Conservation (phyloP, 2,888 invertebrate species). For the Pachliopta kotzebuea region DNA sequence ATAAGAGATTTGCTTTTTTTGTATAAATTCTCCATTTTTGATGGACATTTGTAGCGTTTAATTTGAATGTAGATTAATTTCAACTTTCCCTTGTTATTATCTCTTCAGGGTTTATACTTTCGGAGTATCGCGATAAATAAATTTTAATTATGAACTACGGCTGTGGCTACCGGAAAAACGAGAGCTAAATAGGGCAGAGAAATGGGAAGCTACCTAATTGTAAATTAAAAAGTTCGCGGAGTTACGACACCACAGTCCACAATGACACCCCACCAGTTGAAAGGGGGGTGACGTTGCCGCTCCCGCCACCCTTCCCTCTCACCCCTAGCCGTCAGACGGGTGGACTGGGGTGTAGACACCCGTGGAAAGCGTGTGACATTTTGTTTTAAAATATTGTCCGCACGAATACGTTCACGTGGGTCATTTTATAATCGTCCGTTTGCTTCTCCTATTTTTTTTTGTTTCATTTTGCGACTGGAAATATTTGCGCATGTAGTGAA, state of each 20-base stretch:
- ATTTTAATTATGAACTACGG: conserved; percentile 73
- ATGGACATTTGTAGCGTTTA: neutral
- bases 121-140: conserved; percentile 71
- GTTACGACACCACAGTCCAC: conserved; percentile 81
- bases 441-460: conserved; percentile 55
- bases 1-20: conserved; percentile 2
- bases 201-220: conserved; percentile 81
- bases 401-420: conserved; percentile 77
- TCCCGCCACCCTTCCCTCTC: conserved; percentile 35
- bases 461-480: conserved; percentile 36
- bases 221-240: conserved; percentile 81
- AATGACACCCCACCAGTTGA: conserved; percentile 70
- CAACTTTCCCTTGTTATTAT: conserved; percentile 44
- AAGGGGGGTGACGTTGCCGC: conserved; percentile 45
- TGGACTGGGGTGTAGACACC: conserved; percentile 60
- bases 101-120: conserved; percentile 48
- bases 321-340: conserved; percentile 35
- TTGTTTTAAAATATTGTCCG: conserved; percentile 81
- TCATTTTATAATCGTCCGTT: conserved; percentile 71
- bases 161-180: conserved; percentile 74
- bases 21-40: neutral
- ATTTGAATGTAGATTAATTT: conserved; percentile 24
- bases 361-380: conserved; percentile 80
- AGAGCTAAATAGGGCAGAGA: conserved; percentile 80
- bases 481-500: conserved; percentile 26